Evolutionary conservation across 2,797 vertebrate species (phyloP), one percentile per base, ranked within the genome.

Genomic region (Hylomyscus alleni): DNA sequence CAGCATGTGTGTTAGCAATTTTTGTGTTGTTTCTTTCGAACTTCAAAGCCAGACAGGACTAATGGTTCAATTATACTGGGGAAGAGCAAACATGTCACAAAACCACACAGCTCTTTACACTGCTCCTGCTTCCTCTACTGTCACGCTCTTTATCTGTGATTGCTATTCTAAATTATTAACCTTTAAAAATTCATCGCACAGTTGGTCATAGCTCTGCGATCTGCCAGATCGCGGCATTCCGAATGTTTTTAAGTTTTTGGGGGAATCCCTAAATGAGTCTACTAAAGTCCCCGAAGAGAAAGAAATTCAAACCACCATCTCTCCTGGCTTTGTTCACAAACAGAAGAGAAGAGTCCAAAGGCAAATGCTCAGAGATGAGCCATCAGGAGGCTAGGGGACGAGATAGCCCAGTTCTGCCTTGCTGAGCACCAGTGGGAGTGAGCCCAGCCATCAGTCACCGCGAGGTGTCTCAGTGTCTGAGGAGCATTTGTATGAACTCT

Each of bases 251-350:
- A 96, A 6, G 44, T 22, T 81, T 96, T 91, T n/a, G n/a, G 8
- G 69, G 86, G 72, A 85, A 91, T 96, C 50, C 88, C 77, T 91
- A 93, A 50, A 91, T 14, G 12, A 65, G 94, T 96, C 65, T 96
- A 31, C 72, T 58, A 94, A 58, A 88, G 88, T 97, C 85, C 78
- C 92, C 92, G 78, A 97, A 96, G 20, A 88, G 95, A 97, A 97
- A 95, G 97, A 98, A 98, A 97, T 98, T 97, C 96, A 97, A 96
- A 96, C 95, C 95, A 96, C 96, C 89, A 95, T 96, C 97, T 97
- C 5, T 81, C 89, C 67, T 91, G 85, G 73, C 67, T 93, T 89
- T 94, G 78, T 94, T 98, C 97, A 91, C 93, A 89, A 89, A 91
- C 72, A 90, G 76, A 91, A 83, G 65, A 92, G 91, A 62, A 83